Base-by-base conservation (phyloP, 2,888 invertebrate species). In the Andricus curvator region DNA sequence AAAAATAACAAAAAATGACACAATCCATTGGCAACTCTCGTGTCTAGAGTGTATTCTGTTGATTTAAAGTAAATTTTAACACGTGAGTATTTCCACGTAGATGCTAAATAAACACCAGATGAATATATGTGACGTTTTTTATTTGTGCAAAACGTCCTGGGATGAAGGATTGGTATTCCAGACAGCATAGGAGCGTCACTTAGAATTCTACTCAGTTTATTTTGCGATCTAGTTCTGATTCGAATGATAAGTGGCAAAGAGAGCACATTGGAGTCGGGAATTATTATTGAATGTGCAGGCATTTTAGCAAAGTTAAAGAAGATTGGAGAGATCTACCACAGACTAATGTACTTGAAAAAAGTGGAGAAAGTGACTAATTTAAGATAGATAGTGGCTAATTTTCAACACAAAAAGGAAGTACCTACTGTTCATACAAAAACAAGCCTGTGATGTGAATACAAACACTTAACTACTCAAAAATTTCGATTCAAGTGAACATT, bases 131-230 rank as follows among this genome's bases (percentile, higher is more conserved):
- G 67, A 67, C 67, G 37, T 37, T 67, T 67, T 66, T 44, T 67
- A 22, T 25, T 22, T 22, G 41, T 44, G 67, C 67, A 22, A 67
- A 67, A 67, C 37, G 37, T 67, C 20, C 67, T n/a, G 22, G 22
- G 41, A 67, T 67, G 67, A 67, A 44, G 25, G 44, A 67, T 67
- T 67, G 67, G 15, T 67, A 67, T 67, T 20, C 67, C 41, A 67
- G 37, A 15, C 44, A 67, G 67, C 13, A 67, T 25, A 44, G 5
- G 41, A 67, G 22, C 15, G 67, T 67, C 41, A 41, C 67, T 67
- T 44, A 25, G 67, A n/a, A 67, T 67, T 44, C 41, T 41, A 41
- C 22, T 22, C 67, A 64, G 74, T 79, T 77, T 70, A 65, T 81
- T 62, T 62, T 62, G 62, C 25, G 62, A 62, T 62, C 62, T 25